Percentiles rank a stretch among this genome's conserved stretches.
Conservation (phyloP, 2,888 invertebrate genomes). For the Ryuthela nishihirai region DNA sequence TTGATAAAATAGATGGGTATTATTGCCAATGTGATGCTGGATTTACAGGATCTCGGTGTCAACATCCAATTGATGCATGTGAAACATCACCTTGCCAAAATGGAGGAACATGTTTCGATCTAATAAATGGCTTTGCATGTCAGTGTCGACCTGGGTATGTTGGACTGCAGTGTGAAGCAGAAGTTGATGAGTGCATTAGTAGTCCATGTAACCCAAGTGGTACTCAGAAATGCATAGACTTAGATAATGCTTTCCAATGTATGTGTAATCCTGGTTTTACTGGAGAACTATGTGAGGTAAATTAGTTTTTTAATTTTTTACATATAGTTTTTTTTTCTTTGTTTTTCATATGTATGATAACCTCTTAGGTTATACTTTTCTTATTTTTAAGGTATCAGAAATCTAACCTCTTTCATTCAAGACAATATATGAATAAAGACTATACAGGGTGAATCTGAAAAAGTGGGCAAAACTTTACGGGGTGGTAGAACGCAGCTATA, state of each 20-base stretch:
- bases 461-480: too few relatives aligned
- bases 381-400: background rate
- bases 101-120: conserved; percentile 81
- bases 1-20: conserved; percentile 78
- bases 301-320: background rate
- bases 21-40: conserved; percentile 86
- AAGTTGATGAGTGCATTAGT: conserved; percentile 84
- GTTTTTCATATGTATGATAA: background rate
- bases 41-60: conserved; percentile 76
- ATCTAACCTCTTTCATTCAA: too few relatives aligned
- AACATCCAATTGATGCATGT: conserved; percentile 90
- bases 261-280: conserved; percentile 84
- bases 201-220: conserved; percentile 88
- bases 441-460: too few relatives aligned
- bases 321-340: background rate
- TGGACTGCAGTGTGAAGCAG: conserved; percentile 86
- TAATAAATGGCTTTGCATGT: conserved; percentile 84
- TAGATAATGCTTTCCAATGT: conserved; percentile 61
- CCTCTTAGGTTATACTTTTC: background rate
- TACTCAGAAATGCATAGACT: conserved; percentile 82
- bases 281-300: conserved; percentile 70
- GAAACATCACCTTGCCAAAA: conserved; percentile 85
- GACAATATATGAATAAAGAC: too few relatives aligned
- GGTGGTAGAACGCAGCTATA: too few relatives aligned
- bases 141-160: conserved; percentile 73